Base-by-base conservation (phyloP, 2,113 vertebrate species). In the Thunnus maccoyii region DNA sequence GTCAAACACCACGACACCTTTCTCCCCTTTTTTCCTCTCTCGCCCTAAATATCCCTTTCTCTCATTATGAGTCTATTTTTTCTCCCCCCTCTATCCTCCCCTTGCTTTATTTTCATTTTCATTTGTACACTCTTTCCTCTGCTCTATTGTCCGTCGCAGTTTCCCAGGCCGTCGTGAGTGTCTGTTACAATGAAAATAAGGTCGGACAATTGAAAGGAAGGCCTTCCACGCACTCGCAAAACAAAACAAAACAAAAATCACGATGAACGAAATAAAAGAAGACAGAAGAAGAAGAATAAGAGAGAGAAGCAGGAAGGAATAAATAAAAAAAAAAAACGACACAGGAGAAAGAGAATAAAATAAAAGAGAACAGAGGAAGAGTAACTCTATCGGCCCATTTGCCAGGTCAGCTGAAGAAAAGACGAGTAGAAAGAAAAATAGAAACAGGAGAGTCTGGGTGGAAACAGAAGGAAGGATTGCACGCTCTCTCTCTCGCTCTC, bases 401-500 rank as follows among this genome's bases (percentile, higher is more conserved):
- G 83, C 78, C 87, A 86, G 89, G 89, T 93, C 91, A 91, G 86
- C 84, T 82, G 86, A 85, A 82, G 83, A 90, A 90, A 82, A 74
- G 63, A 56, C 48, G n/a, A 60, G 50, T 51, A 72, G 76, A 72
- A 82, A 74, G 67, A 20, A 80, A 72, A 82, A 73, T 22, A 78
- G 83, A 81, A 86, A 78, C 69, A 73, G 18, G 81, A 55, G 63
- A 76, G 55, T 66, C 72, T 13, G 80, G 78, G 54, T 79, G 76
- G 79, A 85, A 80, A 78, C 72, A 75, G 76, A 82, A 25, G 64
- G 71, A 83, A 55, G 50, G 63, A 44, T 64, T 20, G 20, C 81
- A 17, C 4, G 60, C 68, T 30, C 72, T 22, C 27, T 52, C 36
- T 61, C 7, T 32, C 32, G 7, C 63, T 62, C 52, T 71, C 82